These are phyloP conservation scores for Eretmochelys imbricata DNA, from an alignment of 2,113 vertebrate species.

Conservation along the genomic window DNA sequence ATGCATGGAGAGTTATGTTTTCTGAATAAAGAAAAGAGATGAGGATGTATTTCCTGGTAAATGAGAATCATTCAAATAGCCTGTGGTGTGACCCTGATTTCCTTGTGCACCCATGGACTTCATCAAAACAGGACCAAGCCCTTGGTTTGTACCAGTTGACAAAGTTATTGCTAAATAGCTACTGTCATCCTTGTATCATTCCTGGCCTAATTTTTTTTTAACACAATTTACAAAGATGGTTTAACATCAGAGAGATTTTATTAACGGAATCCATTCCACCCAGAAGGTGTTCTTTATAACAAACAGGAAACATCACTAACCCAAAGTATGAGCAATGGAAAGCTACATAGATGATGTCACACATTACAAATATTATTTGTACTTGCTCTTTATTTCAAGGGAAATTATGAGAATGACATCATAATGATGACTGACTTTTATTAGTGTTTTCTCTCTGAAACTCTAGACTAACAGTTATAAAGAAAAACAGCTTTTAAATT, in stretches of 20 bases:
- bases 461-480: conserved; percentile 72
- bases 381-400: conserved; percentile 83
- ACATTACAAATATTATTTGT: conserved; percentile 89
- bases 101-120: background rate
- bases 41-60: background rate
- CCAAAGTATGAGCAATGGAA: conserved; percentile 81
- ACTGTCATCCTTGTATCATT: conserved; percentile 5
- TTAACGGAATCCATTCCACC: conserved; percentile 75
- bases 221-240: conserved; percentile 64
- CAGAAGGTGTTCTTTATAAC: conserved; percentile 79
- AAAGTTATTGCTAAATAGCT: conserved; percentile 34
- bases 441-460: conserved; percentile 81
- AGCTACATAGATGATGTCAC: conserved; percentile 86
- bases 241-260: conserved; percentile 74
- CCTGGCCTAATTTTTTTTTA: background rate
- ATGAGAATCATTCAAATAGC: background rate
- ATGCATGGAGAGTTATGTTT: background rate
- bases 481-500: conserved; percentile 73
- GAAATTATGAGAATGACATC: conserved; percentile 85
- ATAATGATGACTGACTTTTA: conserved; percentile 84
- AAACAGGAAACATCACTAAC: conserved; percentile 83
- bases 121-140: background rate
- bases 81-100: background rate
- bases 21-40: background rate
- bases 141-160: conserved; percentile 20